Conservation (phyloP, 2,888 invertebrate species). For the Leptinotarsa tumamoca region DNA sequence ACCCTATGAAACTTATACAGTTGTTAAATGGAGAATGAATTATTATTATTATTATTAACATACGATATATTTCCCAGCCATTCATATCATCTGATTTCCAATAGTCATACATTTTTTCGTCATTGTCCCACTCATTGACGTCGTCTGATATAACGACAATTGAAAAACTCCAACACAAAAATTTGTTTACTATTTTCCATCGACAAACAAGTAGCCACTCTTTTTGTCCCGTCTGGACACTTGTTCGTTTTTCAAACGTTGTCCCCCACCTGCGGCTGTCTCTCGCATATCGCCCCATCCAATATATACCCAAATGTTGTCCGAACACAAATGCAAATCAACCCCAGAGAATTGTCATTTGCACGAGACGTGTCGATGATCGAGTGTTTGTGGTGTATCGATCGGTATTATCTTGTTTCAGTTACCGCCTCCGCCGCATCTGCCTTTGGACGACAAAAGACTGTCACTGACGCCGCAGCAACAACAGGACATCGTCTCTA, state of each 20-base stretch:
- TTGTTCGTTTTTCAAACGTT: neutral
- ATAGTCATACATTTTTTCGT: too few species aligned
- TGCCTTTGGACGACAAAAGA: constrained; percentile 77
- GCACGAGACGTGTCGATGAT: constrained; percentile 13
- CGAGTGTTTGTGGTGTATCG: constrained; percentile 43
- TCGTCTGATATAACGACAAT: too few species aligned
- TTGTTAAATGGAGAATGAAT: too few species aligned
- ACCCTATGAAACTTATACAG: too few species aligned
- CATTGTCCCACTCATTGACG: too few species aligned
- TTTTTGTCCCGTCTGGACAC: neutral
- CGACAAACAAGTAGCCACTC: neutral
- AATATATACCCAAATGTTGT: constrained; percentile 7
- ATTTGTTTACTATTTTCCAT: neutral
- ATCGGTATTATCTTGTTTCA: constrained; percentile 62
- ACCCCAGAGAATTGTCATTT: constrained; percentile 1
- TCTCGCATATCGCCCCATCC: neutral
- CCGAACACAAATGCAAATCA: constrained; percentile 11
- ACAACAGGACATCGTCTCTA: constrained; percentile 42
- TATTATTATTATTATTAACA: too few species aligned
- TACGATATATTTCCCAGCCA: too few species aligned
- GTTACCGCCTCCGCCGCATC: constrained; percentile 80
- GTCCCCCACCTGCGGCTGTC: neutral
- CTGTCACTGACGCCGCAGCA: constrained; percentile 59
- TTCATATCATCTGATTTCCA: too few species aligned
- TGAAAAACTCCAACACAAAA: neutral